phyloP scores from a whole-genome alignment of 1,140 invertebrate species.

The Tribolium castaneum region DNA sequence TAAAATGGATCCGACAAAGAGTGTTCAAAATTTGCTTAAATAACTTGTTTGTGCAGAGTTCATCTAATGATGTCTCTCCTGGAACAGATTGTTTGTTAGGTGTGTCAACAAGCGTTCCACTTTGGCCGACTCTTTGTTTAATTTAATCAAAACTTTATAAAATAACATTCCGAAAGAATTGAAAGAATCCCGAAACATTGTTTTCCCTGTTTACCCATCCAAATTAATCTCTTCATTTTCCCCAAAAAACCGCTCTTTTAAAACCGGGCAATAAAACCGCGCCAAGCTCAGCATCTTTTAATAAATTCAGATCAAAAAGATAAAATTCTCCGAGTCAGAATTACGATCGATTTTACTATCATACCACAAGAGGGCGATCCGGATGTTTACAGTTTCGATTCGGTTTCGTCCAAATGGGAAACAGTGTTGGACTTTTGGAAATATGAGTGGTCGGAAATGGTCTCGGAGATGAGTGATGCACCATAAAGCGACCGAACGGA shows the following conservation, averaged over 20 bases:
- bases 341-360: slow-evolving; percentile 14
- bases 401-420: slow-evolving; percentile 16
- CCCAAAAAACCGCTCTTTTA: too few relatives aligned
- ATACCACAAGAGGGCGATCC: slow-evolving; percentile 9
- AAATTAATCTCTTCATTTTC: background rate
- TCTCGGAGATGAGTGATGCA: slow-evolving; percentile 11
- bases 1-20: slow-evolving; percentile 18
- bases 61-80: slow-evolving; percentile 13
- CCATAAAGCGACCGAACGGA: background rate
- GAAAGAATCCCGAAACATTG: background rate
- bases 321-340: background rate
- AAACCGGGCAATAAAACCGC: background rate
- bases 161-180: background rate
- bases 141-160: slow-evolving; percentile 4
- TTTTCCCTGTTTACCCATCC: background rate
- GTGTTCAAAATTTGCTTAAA: slow-evolving; percentile 18
- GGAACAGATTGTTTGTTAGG: slow-evolving; percentile 23
- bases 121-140: slow-evolving; percentile 4
- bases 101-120: slow-evolving; percentile 7
- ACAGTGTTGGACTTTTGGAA: slow-evolving; percentile 22
- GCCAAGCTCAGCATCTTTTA: background rate
- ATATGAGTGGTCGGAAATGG: slow-evolving; percentile 21
- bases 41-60: slow-evolving; percentile 30
- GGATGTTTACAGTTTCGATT: slow-evolving; percentile 22
- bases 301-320: slow-evolving; percentile 17